Evolutionary conservation across 2,888 invertebrate genomes (phyloP).

Genomic region (Tiliacea citrago): DNA sequence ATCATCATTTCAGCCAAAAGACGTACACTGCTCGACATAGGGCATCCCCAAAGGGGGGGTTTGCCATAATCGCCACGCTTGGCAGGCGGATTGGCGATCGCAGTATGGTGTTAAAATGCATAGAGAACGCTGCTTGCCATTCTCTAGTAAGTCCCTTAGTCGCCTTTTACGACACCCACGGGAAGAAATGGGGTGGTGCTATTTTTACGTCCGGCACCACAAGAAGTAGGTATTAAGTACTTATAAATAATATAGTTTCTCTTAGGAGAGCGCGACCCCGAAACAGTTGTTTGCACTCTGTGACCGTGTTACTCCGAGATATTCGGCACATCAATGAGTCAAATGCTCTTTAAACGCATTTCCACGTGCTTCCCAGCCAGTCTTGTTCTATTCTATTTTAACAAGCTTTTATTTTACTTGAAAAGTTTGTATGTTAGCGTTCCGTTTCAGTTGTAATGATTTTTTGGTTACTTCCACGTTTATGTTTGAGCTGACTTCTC

Average conservation of each 20-base stretch:
- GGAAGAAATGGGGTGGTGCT: too few species aligned
- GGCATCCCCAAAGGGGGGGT: too few species aligned
- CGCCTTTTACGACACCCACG: too few species aligned
- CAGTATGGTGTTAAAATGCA: too few species aligned
- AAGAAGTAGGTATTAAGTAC: constrained; percentile 14
- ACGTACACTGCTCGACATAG: too few species aligned
- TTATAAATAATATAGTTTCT: constrained; percentile 37
- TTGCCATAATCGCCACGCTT: too few species aligned
- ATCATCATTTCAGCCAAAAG: too few species aligned
- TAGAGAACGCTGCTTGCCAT: too few species aligned
- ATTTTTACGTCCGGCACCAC: too few species aligned
- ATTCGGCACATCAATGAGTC: constrained; percentile 66
- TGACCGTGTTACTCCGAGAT: constrained; percentile 61
- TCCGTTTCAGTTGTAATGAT: neutral
- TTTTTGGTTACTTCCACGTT: neutral
- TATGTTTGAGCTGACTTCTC: neutral
- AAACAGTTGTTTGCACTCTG: constrained; percentile 72
- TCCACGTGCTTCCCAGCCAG: constrained; percentile 19
- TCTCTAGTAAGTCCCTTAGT: too few species aligned
- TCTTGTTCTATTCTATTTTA: constrained; percentile 21
- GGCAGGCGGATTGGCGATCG: too few species aligned
- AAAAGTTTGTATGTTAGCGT: neutral
- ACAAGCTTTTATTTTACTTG: constrained; percentile 7
- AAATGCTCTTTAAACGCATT: constrained; percentile 49
- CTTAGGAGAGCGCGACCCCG: constrained; percentile 59